These are phyloP conservation scores for Caenorhabditis uteleia DNA, from an alignment of 2,888 invertebrate genomes.

Conservation along the genomic window DNA sequence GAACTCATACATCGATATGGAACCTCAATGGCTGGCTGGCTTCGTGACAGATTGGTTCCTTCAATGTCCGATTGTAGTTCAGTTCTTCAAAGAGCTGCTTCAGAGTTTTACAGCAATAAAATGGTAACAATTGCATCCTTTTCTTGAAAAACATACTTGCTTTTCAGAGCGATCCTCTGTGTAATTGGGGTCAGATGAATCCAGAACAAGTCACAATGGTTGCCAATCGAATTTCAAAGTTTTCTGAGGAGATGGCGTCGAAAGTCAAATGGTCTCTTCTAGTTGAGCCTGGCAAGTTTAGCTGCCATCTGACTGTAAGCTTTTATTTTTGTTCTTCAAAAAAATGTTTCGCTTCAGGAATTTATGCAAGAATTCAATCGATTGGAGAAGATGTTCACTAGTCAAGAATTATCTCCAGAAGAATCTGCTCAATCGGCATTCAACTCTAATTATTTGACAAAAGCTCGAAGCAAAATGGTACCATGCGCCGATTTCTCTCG, in stretches of 20 bases:
- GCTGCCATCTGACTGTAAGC: conserved; percentile 57
- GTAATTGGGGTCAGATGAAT: conserved; percentile 48
- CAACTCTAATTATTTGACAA: conserved; percentile 58
- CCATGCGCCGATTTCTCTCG: conserved; percentile 47
- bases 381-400: conserved; percentile 58
- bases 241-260: conserved; percentile 43
- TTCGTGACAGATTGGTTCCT: conserved; percentile 52
- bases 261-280: conserved; percentile 61
- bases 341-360: no score
- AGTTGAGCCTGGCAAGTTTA: conserved; percentile 62
- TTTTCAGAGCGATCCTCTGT: conserved; percentile 49
- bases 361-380: conserved; percentile 60
- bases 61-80: conserved; percentile 51
- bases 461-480: conserved; percentile 54
- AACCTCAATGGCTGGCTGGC: conserved; percentile 48
- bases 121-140: conserved; percentile 10
- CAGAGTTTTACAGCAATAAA: conserved; percentile 46
- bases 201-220: conserved; percentile 45
- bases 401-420: conserved; percentile 49
- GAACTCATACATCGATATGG: conserved; percentile 45
- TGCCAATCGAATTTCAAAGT: conserved; percentile 42
- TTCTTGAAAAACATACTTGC: neutral
- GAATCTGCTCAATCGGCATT: conserved; percentile 60
- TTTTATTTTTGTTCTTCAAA: no score
- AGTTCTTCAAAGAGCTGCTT: conserved; percentile 45